A percentile compares a stretch with the other conserved stretches of the same genome.
Evolutionary conservation across 2,113 vertebrate species (phyloP).

Genomic region (Bambusicola thoracicus): DNA sequence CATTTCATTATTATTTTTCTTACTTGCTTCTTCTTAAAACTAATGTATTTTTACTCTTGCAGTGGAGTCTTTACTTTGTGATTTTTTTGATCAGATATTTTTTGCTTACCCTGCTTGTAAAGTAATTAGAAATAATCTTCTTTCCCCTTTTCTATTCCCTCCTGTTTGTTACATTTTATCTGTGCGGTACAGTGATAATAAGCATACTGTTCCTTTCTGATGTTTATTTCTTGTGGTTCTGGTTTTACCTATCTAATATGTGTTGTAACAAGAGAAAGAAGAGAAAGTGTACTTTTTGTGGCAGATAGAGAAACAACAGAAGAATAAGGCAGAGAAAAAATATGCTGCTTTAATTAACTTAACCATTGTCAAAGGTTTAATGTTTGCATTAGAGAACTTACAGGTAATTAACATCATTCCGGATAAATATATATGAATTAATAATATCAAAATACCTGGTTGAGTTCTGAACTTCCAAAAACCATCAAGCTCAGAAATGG

Average conservation of each 20-base stretch:
- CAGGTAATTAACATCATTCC: neutral
- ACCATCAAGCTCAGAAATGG: neutral
- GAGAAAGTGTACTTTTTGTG: constrained; percentile 12
- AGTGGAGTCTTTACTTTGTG: neutral
- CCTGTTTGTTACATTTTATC: constrained; percentile 42
- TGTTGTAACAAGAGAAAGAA: constrained; percentile 39
- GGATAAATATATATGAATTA: neutral
- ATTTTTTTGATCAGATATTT: neutral
- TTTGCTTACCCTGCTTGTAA: neutral
- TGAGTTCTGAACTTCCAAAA: neutral
- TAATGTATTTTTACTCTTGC: neutral
- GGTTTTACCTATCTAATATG: constrained; percentile 11
- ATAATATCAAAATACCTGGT: neutral
- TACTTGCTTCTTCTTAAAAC: neutral
- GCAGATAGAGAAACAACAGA: constrained; percentile 36
- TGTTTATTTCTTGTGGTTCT: constrained; percentile 37
- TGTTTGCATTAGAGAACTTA: neutral
- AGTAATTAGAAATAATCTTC: constrained; percentile 33
- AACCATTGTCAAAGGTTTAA: neutral
- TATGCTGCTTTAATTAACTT: neutral
- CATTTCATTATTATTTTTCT: neutral
- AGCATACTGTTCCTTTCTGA: constrained; percentile 43
- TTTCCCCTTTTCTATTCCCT: neutral
- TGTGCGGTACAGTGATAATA: neutral
- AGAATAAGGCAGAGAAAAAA: constrained; percentile 18